Base-by-base conservation (phyloP, 1,140 invertebrate species). In the Glomeris maerens region DNA sequence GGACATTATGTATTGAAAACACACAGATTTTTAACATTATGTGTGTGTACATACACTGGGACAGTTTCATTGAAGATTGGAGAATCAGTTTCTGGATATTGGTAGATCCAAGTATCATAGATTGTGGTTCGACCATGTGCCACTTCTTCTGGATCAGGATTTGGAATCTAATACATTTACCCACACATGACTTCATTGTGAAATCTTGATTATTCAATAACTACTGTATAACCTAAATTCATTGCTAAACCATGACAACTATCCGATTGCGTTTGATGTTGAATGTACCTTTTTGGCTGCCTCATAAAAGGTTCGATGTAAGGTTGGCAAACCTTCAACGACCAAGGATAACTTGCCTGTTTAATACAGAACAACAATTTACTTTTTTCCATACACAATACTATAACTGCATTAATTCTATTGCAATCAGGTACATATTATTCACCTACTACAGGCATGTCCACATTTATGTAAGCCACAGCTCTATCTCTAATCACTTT, bases 391-490 rank as follows among this genome's bases (percentile, higher is more conserved):
- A 13, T 13, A 36, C 31, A 36, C 10, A 36, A 13, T 36, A 36
- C 10, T 36, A 36, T 13, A 13, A 17, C 31, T 13, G 10, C 17
- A 36, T 17, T 13, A 13, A 13, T 13, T 17, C 17, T 13, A 36
- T 17, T 10, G 10, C 10, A 36, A 36, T 13, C n/a, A n/a, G n/a
- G n/a, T n/a, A 36, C 17, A 36, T 36, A 36, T 17, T 13, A 13
- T 17, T 45, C 52, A 52, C 58, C 59, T n/a, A 49, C 42, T 20
- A 57, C 54, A 22, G 57, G 44, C 4, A 57, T 56, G 41, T 64
- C 61, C 36, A 55, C 52, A 51, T 64, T 66, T 17, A 66, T 55
- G 41, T 67, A 67, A 7, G 62, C 64, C 5, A 67, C 62, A 21
- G 61, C 61, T 41, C 63, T 48, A 21, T 57, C 45, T 25, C 56